Percentiles rank a stretch among this genome's conserved stretches.
Evolutionary conservation across 2,797 vertebrate genomes (phyloP).

Genomic region (Paguma larvata): DNA sequence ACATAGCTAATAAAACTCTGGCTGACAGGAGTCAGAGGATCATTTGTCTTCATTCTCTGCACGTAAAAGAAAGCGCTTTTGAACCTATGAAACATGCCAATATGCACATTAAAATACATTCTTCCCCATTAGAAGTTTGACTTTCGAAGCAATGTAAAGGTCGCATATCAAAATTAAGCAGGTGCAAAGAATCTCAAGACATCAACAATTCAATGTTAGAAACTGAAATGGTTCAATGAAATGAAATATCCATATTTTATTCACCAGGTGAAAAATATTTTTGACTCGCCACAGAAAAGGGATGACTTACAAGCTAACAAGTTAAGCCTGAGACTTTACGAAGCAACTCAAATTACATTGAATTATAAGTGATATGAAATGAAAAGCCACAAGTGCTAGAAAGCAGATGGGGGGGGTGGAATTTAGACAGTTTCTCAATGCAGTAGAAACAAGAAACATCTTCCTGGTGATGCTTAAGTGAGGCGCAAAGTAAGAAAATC

Average conservation of each 20-base stretch:
- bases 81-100: neutral
- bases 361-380: slow-evolving; percentile 34
- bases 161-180: slow-evolving; percentile 35
- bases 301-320: slow-evolving; percentile 45
- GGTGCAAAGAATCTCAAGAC: slow-evolving; percentile 17
- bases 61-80: slow-evolving; percentile 28
- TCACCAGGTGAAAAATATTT: slow-evolving; percentile 62
- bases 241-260: slow-evolving; percentile 56
- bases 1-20: slow-evolving; percentile 56
- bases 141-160: slow-evolving; percentile 52
- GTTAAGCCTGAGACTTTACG: slow-evolving; percentile 16
- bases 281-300: slow-evolving; percentile 45
- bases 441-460: neutral
- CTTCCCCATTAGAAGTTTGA: slow-evolving; percentile 13
- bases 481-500: neutral
- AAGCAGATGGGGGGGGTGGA: neutral
- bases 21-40: slow-evolving; percentile 22
- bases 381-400: slow-evolving; percentile 1
- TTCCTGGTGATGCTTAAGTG: neutral
- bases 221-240: slow-evolving; percentile 34
- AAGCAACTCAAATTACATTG: slow-evolving; percentile 59
- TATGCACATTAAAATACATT: slow-evolving; percentile 69
- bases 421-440: slow-evolving; percentile 32
- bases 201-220: neutral
- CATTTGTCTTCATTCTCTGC: slow-evolving; percentile 45